A percentile compares a stretch with the other conserved stretches of the same genome.
phyloP scores from a whole-genome alignment of 2,888 invertebrate genomes.

The Eustalomyia histrio region DNA sequence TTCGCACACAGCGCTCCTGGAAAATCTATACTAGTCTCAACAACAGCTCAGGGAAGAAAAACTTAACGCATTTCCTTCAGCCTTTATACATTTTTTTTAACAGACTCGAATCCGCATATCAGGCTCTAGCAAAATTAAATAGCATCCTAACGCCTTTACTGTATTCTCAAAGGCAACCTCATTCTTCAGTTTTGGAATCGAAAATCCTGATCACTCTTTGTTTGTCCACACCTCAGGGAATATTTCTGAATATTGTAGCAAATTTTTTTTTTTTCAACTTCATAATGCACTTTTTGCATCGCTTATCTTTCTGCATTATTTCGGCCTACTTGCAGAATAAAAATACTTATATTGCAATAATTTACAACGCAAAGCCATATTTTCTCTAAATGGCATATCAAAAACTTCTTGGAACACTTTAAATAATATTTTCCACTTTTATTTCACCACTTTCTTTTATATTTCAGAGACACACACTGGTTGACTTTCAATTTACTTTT shows the following conservation, averaged over 20 bases:
- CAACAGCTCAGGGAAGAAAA: background rate
- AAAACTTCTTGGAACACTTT: conserved; percentile 17
- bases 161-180: background rate
- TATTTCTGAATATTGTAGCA: conserved; percentile 10
- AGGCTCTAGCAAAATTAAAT: background rate
- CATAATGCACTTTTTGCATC: background rate
- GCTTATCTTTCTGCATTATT: background rate
- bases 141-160: background rate
- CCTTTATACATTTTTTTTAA: background rate
- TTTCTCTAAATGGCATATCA: background rate
- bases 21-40: background rate
- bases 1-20: background rate
- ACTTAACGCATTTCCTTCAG: background rate
- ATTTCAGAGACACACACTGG: conserved; percentile 3
- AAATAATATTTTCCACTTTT: conserved; percentile 5
- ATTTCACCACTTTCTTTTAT: background rate
- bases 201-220: background rate
- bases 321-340: conserved; percentile 16
- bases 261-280: background rate
- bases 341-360: conserved; percentile 12
- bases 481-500: conserved; percentile 39
- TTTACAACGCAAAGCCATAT: conserved; percentile 23
- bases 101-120: background rate
- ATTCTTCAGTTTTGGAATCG: background rate
- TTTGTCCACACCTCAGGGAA: background rate